Conservation (phyloP, 2,113 vertebrate genomes). For the Caretta caretta region DNA sequence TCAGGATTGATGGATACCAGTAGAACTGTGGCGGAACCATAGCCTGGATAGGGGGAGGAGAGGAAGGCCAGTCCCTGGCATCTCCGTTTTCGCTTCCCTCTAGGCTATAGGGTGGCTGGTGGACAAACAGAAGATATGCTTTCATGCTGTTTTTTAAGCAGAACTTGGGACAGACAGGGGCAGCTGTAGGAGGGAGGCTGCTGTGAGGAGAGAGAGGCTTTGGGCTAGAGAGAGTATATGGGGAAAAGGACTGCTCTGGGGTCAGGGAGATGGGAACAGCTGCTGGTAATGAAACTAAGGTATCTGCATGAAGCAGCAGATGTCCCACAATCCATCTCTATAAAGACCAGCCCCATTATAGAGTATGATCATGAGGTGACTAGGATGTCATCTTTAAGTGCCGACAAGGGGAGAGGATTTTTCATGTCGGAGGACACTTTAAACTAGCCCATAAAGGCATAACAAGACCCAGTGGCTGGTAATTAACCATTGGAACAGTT, state of each 20-base stretch:
- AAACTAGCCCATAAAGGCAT: neutral
- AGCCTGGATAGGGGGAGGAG: neutral
- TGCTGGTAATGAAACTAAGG: neutral
- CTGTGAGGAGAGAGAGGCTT: neutral
- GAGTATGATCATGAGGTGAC: neutral
- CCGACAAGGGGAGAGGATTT: neutral
- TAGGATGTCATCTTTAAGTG: neutral
- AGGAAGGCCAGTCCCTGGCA: neutral
- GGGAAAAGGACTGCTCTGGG: neutral
- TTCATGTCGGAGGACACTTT: neutral
- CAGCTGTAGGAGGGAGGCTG: slow-evolving; percentile 44
- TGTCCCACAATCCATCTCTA: neutral
- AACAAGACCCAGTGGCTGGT: neutral
- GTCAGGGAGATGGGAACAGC: neutral
- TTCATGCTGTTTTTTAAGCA: neutral
- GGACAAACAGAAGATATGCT: neutral
- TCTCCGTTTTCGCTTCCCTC: neutral
- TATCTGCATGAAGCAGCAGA: neutral
- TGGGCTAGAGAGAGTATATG: accelerated
- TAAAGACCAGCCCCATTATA: neutral
- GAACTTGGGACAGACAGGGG: slow-evolving; percentile 3
- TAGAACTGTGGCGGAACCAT: neutral
- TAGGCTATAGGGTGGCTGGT: neutral
- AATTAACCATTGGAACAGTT: neutral
- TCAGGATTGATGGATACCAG: neutral